Percentiles rank a stretch among this genome's conserved stretches.
Conservation (phyloP, 2,888 invertebrate genomes). For the Sussaba pulchella region DNA sequence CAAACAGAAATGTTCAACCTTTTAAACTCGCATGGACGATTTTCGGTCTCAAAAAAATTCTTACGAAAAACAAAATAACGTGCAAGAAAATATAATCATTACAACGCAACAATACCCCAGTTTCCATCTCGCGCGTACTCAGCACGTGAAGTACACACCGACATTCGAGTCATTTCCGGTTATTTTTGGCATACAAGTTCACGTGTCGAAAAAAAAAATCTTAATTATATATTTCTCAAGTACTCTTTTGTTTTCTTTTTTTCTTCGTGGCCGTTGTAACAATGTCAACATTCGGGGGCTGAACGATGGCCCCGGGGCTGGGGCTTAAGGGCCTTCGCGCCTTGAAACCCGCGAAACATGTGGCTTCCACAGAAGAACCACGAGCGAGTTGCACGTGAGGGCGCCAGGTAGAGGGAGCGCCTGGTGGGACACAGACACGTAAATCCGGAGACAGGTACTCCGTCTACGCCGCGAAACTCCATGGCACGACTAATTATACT, state of each 20-base stretch:
- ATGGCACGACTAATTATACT: conserved; percentile 79
- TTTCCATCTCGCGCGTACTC: too few relatives aligned
- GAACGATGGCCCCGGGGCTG: conserved; percentile 37
- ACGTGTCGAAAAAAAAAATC: background rate
- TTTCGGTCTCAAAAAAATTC: too few relatives aligned
- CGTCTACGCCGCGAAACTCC: conserved; percentile 73
- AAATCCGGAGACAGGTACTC: conserved; percentile 66
- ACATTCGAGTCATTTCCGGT: background rate
- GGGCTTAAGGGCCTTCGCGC: conserved; percentile 62
- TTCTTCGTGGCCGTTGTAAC: too few relatives aligned
- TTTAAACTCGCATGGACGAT: too few relatives aligned
- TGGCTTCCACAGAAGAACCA: background rate
- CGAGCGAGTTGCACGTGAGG: background rate
- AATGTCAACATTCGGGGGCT: too few relatives aligned
- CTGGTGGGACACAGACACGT: conserved; percentile 48
- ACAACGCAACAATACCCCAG: too few relatives aligned
- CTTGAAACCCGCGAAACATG: conserved; percentile 31
- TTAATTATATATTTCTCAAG: background rate
- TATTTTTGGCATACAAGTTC: background rate
- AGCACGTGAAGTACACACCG: too few relatives aligned
- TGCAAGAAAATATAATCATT: too few relatives aligned
- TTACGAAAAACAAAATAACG: too few relatives aligned
- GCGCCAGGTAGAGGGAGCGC: conserved; percentile 54
- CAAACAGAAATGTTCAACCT: too few relatives aligned
- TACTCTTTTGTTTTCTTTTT: too few relatives aligned